Percentiles rank a stretch among this genome's conserved stretches.
phyloP scores from a whole-genome alignment of 92 coral and sea anemone genomes.

The Metridium senile region DNA sequence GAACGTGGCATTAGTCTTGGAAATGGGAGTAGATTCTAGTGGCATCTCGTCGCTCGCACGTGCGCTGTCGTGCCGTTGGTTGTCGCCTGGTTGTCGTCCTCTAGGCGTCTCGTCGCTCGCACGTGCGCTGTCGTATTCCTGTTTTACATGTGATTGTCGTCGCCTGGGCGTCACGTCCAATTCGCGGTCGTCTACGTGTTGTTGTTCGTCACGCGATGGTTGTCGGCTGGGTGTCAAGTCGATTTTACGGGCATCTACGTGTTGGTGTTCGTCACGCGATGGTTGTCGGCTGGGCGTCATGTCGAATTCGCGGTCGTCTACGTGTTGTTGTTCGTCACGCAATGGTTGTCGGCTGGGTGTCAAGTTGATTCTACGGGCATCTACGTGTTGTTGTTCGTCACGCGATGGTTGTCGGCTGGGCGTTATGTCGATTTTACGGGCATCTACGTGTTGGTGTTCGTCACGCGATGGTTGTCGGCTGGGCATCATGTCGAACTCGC shows the following conservation, averaged over 20 bases:
- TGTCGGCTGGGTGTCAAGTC: background rate
- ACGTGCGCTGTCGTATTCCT: background rate
- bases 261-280: background rate
- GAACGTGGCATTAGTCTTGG: too few species aligned
- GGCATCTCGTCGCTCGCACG: background rate
- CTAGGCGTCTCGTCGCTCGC: background rate
- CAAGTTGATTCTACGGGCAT: background rate
- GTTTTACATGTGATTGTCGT: background rate
- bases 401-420: background rate
- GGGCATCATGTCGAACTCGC: background rate
- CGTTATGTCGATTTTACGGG: background rate
- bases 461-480: background rate
- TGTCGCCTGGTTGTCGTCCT: background rate
- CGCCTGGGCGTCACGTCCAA: background rate
- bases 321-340: too few species aligned
- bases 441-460: background rate
- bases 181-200: background rate
- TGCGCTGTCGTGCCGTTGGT: background rate
- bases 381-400: slow-evolving; percentile 1
- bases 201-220: background rate
- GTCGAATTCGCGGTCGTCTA: too few species aligned
- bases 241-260: background rate
- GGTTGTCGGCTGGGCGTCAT: background rate
- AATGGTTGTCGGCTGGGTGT: background rate
- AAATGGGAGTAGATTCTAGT: too few species aligned